Base-by-base conservation (phyloP, 2,888 invertebrate genomes). In the Eupithecia dodoneata region DNA sequence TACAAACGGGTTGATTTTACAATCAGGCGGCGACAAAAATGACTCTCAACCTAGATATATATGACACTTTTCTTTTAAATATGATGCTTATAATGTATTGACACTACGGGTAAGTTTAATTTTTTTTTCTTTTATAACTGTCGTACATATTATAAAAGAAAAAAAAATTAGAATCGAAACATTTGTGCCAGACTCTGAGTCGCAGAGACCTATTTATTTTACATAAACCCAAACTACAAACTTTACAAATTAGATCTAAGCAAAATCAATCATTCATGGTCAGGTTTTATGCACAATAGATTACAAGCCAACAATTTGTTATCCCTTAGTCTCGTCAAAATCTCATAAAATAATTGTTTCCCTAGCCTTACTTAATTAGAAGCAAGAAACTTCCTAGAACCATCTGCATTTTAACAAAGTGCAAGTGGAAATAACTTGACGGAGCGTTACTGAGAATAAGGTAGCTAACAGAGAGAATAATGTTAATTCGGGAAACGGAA, bases 391-490 rank as follows among this genome's bases (percentile, higher is more conserved):
- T 70, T 45, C 3, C 47, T 47, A 70, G 73, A 76, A 71, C 69
- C 69, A 77, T 78, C 75, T 80, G 78, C 81, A 80, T 76, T 63
- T 75, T 71, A 80, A 81, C 77, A 80, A 75, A 80, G 75, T 75
- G 76, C 75, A 76, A 77, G 76, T 69, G 76, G 76, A 81, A 82
- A 79, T 79, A 77, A 72, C 72, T 81, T 80, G 76, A 80, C 74
- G 70, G 77, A 73, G 72, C 66, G 71, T 76, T 76, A 72, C 79
- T 78, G 66, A 74, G 74, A 82, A 79, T 81, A 80, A 78, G 79
- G 76, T 74, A 70, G 71, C 74, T 76, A 76, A 73, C 63, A 52
- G 74, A n/a, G 71, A 74, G 78, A 76, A 74, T 79, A 76, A 79
- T 74, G 74, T 52, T 74, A 75, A 76, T 76, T 71, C 63, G 30